Evolutionary conservation across 1,140 invertebrate species (phyloP).

Genomic region (Ceratina australensis): DNA sequence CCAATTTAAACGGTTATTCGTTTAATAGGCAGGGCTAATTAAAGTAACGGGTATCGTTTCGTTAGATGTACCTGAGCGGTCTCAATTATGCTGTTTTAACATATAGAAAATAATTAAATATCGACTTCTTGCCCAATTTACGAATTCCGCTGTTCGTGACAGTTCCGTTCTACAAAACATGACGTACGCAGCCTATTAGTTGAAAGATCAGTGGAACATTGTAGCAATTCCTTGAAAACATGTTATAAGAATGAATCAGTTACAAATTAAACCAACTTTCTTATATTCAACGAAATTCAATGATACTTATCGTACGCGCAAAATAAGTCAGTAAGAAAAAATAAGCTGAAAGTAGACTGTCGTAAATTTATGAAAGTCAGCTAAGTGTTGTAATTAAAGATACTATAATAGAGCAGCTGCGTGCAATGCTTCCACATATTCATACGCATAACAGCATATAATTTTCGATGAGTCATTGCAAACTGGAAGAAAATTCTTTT

Average conservation of each 20-base stretch:
- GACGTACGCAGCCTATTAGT: too few relatives aligned
- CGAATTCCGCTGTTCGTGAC: too few relatives aligned
- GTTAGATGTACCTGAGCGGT: neutral
- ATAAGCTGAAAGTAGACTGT: too few relatives aligned
- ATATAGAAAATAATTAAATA: neutral
- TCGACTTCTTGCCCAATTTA: neutral
- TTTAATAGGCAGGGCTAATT: neutral
- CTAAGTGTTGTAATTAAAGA: neutral
- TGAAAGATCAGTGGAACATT: too few relatives aligned
- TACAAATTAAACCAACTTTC: too few relatives aligned
- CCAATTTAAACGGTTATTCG: neutral
- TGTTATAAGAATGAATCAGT: too few relatives aligned
- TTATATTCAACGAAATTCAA: neutral
- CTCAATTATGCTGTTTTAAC: neutral
- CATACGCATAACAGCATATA: neutral
- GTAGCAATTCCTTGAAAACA: too few relatives aligned
- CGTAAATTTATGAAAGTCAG: neutral
- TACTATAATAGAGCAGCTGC: neutral
- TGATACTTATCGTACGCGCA: neutral
- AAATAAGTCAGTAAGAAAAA: too few relatives aligned
- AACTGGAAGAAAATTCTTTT: neutral
- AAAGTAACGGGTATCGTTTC: neutral
- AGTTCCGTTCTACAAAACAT: too few relatives aligned
- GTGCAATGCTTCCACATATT: neutral
- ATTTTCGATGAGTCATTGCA: constrained; percentile 16